Conservation (phyloP, 2,113 vertebrate species). For the Corydoras sp. region DNA sequence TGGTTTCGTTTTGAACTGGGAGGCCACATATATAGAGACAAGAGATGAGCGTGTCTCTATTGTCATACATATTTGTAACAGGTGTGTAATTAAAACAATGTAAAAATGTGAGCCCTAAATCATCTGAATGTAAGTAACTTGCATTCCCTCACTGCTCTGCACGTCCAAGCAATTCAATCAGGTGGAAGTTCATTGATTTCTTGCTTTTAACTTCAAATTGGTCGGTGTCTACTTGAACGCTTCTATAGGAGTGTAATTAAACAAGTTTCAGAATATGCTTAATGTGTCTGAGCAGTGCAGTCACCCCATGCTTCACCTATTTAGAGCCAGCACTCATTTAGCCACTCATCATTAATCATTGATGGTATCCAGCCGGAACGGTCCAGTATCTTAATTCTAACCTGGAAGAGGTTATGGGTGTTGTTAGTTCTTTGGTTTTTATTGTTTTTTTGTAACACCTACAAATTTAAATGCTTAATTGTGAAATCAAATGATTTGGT, state of each 20-base stretch:
- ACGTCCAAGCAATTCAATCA: not conserved
- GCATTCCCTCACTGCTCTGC: constrained; percentile 14
- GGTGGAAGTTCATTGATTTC: constrained; percentile 12
- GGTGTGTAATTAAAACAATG: too few species aligned
- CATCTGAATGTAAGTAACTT: not conserved
- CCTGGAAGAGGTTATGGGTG: not conserved
- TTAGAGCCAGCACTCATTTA: constrained; percentile 13
- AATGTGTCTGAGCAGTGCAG: constrained; percentile 25
- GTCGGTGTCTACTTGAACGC: constrained; percentile 5
- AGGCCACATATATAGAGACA: too few species aligned
- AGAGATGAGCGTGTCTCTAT: too few species aligned
- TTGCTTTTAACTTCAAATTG: constrained; percentile 14
- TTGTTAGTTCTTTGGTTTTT: too few species aligned
- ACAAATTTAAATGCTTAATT: too few species aligned
- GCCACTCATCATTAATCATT: constrained; percentile 18
- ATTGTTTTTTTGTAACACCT: too few species aligned
- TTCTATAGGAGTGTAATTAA: constrained; percentile 36
- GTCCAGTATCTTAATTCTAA: constrained; percentile 14
- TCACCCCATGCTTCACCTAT: constrained; percentile 10
- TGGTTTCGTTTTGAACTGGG: too few species aligned
- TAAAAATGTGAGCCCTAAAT: too few species aligned
- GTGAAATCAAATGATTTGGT: too few species aligned
- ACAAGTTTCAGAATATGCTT: not conserved
- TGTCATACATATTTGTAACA: too few species aligned
- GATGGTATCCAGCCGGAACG: constrained; percentile 14